Base-by-base conservation (phyloP, 2,888 invertebrate genomes). In the Cylloceria caligata region DNA sequence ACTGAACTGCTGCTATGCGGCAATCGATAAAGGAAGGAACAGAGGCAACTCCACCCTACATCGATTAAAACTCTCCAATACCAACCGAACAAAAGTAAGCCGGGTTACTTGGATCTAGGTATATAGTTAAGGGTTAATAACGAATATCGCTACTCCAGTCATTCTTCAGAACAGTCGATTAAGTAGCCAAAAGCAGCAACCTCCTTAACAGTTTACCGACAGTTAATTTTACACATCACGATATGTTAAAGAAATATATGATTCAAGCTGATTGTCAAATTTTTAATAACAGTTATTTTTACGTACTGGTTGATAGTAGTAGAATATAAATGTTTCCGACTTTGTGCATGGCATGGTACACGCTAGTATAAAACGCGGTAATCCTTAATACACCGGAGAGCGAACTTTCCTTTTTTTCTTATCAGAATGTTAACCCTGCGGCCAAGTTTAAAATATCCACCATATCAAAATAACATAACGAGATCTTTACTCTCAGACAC, bases 361-460 rank as follows among this genome's bases (percentile, higher is more conserved):
- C 19, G 34, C 36, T 16, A 60, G 19, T 0, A 3, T 4, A 19
- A 6, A 2, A 6, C 19, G 0, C 34, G 19, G 5, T 13, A 16
- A 9, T 36, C 49, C 13, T 45, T 47, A 57, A 57, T 57, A 57
- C n/a, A 36, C 60, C 52, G 13, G n/a, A 16, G 72, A 79, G 69
- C 62, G 36, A 27, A 13, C n/a, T 73, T 27, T 1, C 36, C 3
- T 80, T 47, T 71, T 60, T 49, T 71, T n/a, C 52, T 62, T 72
- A 76, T 82, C 75, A 19, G n/a, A 49, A 21, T 60, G 42, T 75
- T 71, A 42, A 47, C 55, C 64, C 69, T 11, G 42, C 55, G 71
- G 52, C 27, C 7, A 42, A 27, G 30, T 67, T 52, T 62, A 36
- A 49, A 52, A 39, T 45, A 36, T 30, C 16, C 42, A 34, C 62